Evolutionary conservation across 2,797 vertebrate genomes (phyloP), one percentile per base, ranked within the genome.

Genomic region (Crax fasciolata): DNA sequence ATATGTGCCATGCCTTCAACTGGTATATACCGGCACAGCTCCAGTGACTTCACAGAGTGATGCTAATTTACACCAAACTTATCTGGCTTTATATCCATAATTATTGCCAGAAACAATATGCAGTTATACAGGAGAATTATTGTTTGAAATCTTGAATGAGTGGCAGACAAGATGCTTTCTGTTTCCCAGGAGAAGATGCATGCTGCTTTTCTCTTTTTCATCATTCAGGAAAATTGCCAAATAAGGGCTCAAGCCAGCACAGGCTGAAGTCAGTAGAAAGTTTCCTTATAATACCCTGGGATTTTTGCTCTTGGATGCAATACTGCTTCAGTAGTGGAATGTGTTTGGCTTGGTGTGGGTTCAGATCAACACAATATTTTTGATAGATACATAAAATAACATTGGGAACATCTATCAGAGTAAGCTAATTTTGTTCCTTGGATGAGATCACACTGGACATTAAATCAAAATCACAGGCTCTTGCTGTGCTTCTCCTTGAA

Each of bases 31-130:
- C 86, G 93, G 90, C 90, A 62, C 66, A 62, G 43, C 20, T 86
- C 77, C 88, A 94, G 55, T 55, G 63, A 87, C 88, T 95, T 93
- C 90, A 89, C 58, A 67, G 82, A 78, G 30, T 57, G 76, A 81
- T 66, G 79, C 59, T 93, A 94, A 95, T 94, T 96, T 94, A 57
- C 92, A 89, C 84, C 91, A 87, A 95, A 89, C 30, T 78, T 91
- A 74, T 96, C 94, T 96, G 79, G 51, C 57, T 93, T 95, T 88
- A 66, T 61, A 82, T 79, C 71, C 28, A 5, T 94, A 96, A 94
- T 95, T 90, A 88, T 76, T 94, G 67, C 94, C 94, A 94, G 94
- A 94, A 96, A 96, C 71, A 89, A 88, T 81, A 80, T 32, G 13
- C 38, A 81, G 41, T 79, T 89, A 84, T 67, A 90, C 84, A 81